Evolutionary conservation across 2,113 vertebrate species (phyloP).

Genomic region (Sturnira hondurensis): DNA sequence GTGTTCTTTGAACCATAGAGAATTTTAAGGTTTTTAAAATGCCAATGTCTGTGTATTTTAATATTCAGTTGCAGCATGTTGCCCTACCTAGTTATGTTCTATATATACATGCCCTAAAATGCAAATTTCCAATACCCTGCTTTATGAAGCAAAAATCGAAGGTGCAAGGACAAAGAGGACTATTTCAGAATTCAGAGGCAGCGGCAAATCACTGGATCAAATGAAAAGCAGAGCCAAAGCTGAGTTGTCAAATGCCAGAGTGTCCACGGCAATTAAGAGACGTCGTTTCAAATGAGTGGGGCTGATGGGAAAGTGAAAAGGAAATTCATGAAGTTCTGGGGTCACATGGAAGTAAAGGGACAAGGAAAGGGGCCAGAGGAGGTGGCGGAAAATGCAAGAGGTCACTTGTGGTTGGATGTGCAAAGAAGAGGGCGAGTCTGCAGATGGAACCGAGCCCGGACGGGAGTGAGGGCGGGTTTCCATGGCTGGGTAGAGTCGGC

Average conservation of each 20-base stretch:
- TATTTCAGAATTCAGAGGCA: background rate
- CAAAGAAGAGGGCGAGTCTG: background rate
- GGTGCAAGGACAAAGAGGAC: background rate
- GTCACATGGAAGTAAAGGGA: background rate
- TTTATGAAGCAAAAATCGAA: background rate
- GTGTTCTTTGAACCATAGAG: background rate
- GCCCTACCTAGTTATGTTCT: background rate
- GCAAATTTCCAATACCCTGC: background rate
- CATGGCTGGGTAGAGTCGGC: background rate
- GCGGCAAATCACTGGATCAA: background rate
- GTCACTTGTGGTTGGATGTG: background rate
- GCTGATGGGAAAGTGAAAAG: background rate
- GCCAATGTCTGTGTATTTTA: background rate
- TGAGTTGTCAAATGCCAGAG: background rate
- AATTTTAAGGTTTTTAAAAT: background rate
- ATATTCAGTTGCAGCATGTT: background rate
- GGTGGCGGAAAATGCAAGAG: background rate
- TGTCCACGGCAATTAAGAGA: slow-evolving; percentile 11
- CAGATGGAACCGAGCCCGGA: background rate
- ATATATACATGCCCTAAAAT: background rate
- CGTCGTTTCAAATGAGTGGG: slow-evolving; percentile 27
- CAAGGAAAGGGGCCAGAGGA: background rate
- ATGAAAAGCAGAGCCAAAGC: slow-evolving; percentile 34
- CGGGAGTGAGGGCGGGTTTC: background rate
- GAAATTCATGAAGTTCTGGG: background rate